Conservation (phyloP, 2,113 vertebrate genomes). For the Trematomus loennbergii region DNA sequence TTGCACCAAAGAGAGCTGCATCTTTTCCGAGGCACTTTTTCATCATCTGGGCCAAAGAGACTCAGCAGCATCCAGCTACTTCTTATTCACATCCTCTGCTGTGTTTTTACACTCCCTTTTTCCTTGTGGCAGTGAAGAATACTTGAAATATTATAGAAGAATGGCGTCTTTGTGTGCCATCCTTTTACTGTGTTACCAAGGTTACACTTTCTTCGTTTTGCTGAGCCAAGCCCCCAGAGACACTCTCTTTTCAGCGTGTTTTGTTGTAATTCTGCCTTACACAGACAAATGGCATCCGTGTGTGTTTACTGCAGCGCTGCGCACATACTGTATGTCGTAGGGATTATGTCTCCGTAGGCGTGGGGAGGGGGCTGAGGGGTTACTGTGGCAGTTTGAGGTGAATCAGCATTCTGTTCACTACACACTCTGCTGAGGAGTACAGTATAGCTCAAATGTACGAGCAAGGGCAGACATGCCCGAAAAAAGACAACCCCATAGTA, state of each 20-base stretch:
- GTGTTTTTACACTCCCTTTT: not conserved
- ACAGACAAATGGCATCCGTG: slow-evolving; percentile 9
- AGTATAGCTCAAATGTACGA: slow-evolving; percentile 2
- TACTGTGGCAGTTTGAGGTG: slow-evolving; percentile 66
- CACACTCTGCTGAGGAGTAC: slow-evolving; percentile 43
- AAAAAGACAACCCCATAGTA: not conserved
- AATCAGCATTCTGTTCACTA: slow-evolving; percentile 79
- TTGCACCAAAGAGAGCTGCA: slow-evolving; percentile 82
- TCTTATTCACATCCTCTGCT: slow-evolving; percentile 29
- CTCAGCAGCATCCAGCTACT: slow-evolving; percentile 59
- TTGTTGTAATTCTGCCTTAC: not conserved
- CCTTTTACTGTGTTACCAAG: slow-evolving; percentile 11
- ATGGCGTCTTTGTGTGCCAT: slow-evolving; percentile 3
- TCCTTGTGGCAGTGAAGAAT: not conserved
- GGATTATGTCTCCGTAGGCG: slow-evolving; percentile 53
- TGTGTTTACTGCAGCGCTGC: slow-evolving; percentile 36
- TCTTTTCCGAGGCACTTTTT: slow-evolving; percentile 55
- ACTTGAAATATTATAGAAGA: not conserved
- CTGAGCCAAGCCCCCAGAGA: not conserved
- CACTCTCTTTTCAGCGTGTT: not conserved
- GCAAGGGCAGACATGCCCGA: not conserved
- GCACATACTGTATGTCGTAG: slow-evolving; percentile 48
- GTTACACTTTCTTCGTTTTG: slow-evolving; percentile 33
- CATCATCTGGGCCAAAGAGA: slow-evolving; percentile 24
- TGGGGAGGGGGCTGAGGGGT: slow-evolving; percentile 5